These are phyloP conservation scores for Sander vitreus DNA, from an alignment of 2,113 vertebrate genomes.

Conservation along the genomic window DNA sequence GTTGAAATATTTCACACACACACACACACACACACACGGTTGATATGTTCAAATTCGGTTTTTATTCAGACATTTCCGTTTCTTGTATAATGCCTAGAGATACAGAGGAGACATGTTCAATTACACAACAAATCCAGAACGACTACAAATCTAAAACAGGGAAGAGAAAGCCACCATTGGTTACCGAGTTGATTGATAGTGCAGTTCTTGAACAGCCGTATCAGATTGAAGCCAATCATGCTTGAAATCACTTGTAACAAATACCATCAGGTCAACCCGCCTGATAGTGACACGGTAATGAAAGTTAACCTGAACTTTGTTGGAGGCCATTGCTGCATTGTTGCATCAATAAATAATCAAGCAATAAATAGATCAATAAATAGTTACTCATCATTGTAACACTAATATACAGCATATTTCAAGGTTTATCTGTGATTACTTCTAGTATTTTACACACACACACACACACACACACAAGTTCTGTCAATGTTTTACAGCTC, in stretches of 20 bases:
- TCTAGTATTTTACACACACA: slow-evolving; percentile 75
- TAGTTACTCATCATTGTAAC: slow-evolving; percentile 60
- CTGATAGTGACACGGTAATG: neutral
- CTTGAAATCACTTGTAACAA: neutral
- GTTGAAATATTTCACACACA: slow-evolving; percentile 10
- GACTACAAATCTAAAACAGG: neutral
- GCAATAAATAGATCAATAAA: slow-evolving; percentile 74
- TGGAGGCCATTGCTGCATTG: slow-evolving; percentile 14
- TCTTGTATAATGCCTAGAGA: neutral
- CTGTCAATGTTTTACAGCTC: slow-evolving; percentile 37
- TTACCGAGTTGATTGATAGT: slow-evolving; percentile 35
- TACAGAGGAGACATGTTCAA: neutral
- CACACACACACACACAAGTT: slow-evolving; percentile 24
- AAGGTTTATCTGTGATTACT: slow-evolving; percentile 68
- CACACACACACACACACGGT: neutral
- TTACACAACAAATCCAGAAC: slow-evolving; percentile 6
- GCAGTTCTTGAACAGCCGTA: slow-evolving; percentile 8
- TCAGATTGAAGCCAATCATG: slow-evolving; percentile 10
- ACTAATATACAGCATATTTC: slow-evolving; percentile 70
- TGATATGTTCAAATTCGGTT: neutral
- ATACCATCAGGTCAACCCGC: neutral
- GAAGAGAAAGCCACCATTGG: slow-evolving; percentile 59
- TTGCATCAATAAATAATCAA: slow-evolving; percentile 61
- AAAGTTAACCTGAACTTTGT: slow-evolving; percentile 32
- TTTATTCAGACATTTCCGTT: slow-evolving; percentile 29